phyloP scores from a whole-genome alignment of 2,113 vertebrate genomes.

The Pomatorhinus ruficollis region DNA sequence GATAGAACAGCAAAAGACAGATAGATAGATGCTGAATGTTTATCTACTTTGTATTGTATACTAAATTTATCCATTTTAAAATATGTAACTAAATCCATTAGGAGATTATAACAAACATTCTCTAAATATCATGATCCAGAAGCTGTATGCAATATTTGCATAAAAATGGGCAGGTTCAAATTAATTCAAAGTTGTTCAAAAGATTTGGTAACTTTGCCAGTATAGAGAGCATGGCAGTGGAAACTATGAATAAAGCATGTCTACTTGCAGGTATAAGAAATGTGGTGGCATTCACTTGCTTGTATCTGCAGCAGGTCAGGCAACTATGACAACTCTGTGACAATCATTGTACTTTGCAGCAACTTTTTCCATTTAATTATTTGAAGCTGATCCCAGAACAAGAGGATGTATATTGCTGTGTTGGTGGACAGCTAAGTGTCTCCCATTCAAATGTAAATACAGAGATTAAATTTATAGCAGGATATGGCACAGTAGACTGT shows the following conservation, averaged over 20 bases:
- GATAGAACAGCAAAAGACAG: neutral
- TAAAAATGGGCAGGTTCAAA: neutral
- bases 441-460: neutral
- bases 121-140: neutral
- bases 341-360: neutral
- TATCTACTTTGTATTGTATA: neutral
- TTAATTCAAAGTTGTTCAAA: neutral
- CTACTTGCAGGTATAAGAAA: neutral
- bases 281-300: neutral
- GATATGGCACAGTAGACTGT: neutral
- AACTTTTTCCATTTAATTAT: neutral
- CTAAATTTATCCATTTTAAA: neutral
- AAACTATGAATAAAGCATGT: neutral
- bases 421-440: conserved; percentile 3
- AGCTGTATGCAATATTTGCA: neutral
- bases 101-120: neutral
- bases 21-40: neutral
- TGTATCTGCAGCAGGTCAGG: neutral
- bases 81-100: neutral
- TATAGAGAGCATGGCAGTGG: neutral
- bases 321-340: neutral
- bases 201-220: neutral
- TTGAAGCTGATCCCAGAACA: neutral
- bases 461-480: neutral
- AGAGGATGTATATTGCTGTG: neutral